These are phyloP conservation scores for Thyatira batis DNA, from an alignment of 2,888 invertebrate species.

Conservation along the genomic window DNA sequence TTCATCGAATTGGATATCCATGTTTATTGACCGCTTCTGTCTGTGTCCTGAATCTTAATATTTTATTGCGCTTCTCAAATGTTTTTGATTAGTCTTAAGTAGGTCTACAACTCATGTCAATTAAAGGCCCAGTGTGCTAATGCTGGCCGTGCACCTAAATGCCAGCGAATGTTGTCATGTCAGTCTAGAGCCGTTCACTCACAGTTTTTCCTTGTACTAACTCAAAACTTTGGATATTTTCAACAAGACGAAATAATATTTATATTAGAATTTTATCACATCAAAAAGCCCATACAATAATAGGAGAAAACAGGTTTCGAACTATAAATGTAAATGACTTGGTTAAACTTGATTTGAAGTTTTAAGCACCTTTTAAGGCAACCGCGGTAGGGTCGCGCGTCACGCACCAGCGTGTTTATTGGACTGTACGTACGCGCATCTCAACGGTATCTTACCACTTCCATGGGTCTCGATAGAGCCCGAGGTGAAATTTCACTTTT, in stretches of 20 bases:
- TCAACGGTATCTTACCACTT: conserved; percentile 50
- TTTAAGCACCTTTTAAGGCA: not conserved
- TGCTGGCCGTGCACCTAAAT: conserved; percentile 12
- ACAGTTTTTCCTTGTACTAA: conserved; percentile 36
- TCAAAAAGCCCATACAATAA: too few relatives aligned
- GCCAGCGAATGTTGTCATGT: conserved; percentile 32
- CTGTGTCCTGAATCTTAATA: not conserved
- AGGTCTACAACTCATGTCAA: not conserved
- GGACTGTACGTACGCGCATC: conserved; percentile 41
- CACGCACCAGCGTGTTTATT: conserved; percentile 14
- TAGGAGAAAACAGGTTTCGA: not conserved
- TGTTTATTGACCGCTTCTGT: conserved; percentile 24
- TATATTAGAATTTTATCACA: not conserved
- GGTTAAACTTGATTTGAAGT: not conserved
- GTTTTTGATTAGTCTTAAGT: conserved; percentile 3
- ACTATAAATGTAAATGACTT: not conserved
- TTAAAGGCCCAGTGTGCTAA: conserved; percentile 9
- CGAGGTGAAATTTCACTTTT: conserved; percentile 18
- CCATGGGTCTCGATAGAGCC: conserved; percentile 2
- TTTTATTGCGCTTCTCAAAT: conserved; percentile 1
- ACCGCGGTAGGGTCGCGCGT: not conserved
- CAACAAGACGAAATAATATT: not conserved
- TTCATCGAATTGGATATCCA: conserved; percentile 76
- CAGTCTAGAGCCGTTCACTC: conserved; percentile 46
- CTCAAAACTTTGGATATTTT: conserved; percentile 23